Evolutionary conservation across 2,888 invertebrate genomes (phyloP).

Genomic region (Iselma pallidipennis): DNA sequence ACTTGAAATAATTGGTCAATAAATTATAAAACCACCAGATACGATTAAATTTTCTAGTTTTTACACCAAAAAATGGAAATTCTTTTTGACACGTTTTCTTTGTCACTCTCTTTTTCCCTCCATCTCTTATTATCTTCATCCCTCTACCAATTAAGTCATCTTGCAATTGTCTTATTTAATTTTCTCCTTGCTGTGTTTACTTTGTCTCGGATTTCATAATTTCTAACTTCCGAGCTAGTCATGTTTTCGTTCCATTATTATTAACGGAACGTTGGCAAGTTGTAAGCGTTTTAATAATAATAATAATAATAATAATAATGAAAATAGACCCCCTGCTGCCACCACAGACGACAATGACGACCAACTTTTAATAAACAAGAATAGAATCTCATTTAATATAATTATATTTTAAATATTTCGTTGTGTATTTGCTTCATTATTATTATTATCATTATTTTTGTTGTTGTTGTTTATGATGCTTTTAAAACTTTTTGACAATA

Average conservation of each 20-base stretch:
- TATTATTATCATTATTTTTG: too few species aligned
- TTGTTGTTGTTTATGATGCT: too few species aligned
- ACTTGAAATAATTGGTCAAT: neutral
- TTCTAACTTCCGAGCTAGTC: slow-evolving; percentile 17
- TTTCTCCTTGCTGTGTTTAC: slow-evolving; percentile 22
- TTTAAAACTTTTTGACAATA: too few species aligned
- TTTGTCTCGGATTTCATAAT: slow-evolving; percentile 27
- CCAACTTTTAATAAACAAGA: neutral
- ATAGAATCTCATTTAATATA: neutral
- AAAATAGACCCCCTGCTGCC: neutral
- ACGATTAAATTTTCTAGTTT: too few species aligned
- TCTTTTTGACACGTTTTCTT: too few species aligned
- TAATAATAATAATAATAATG: slow-evolving; percentile 21
- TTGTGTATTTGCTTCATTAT: slow-evolving; percentile 3
- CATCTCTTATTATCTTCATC: neutral
- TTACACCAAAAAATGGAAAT: too few species aligned
- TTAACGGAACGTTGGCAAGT: slow-evolving; percentile 13
- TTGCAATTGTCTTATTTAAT: slow-evolving; percentile 24
- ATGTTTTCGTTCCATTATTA: slow-evolving; percentile 26
- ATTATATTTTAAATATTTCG: neutral
- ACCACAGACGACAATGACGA: neutral
- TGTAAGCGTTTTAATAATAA: slow-evolving; percentile 21
- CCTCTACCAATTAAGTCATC: slow-evolving; percentile 13
- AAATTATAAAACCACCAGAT: too few species aligned
- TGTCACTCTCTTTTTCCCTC: too few species aligned